Percentiles rank a stretch among this genome's conserved stretches.
Conservation (phyloP, 2,797 vertebrate species). For the Glyptemys insculpta region DNA sequence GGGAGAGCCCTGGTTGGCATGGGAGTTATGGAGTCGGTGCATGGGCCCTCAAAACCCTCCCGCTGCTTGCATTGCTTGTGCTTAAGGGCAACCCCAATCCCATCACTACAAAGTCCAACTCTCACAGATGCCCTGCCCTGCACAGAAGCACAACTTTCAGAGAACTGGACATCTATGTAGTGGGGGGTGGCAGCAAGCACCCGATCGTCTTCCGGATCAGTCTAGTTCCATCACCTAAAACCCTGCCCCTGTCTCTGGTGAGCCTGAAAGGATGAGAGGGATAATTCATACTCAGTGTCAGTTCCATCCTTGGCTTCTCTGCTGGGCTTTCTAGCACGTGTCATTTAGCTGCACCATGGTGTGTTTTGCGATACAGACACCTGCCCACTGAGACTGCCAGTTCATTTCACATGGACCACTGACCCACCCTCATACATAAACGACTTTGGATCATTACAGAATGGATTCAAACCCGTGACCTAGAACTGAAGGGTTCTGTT, state of each 20-base stretch:
- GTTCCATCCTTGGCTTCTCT: not conserved
- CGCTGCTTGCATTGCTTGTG: not conserved
- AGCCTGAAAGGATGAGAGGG: not conserved
- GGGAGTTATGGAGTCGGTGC: not conserved
- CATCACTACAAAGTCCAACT: not conserved
- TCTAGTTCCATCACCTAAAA: not conserved
- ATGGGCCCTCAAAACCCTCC: not conserved
- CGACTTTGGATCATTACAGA: not conserved
- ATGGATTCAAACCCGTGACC: conserved; percentile 8
- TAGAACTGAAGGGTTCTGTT: conserved; percentile 13
- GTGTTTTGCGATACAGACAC: not conserved
- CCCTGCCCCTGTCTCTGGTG: not conserved
- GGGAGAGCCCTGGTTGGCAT: too few relatives aligned
- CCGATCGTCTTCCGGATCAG: not conserved
- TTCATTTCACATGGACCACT: conserved; percentile 17
- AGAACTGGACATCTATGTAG: accelerated
- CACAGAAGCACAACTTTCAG: not conserved
- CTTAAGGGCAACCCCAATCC: not conserved
- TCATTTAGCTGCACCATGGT: not conserved
- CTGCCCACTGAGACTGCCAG: not conserved
- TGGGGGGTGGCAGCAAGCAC: not conserved
- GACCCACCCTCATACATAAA: not conserved
- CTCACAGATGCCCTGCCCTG: not conserved
- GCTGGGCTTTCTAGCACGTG: not conserved
- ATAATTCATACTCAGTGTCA: accelerated